Evolutionary conservation across 2,888 invertebrate species (phyloP).

Genomic region (Calliopum simillimum): DNA sequence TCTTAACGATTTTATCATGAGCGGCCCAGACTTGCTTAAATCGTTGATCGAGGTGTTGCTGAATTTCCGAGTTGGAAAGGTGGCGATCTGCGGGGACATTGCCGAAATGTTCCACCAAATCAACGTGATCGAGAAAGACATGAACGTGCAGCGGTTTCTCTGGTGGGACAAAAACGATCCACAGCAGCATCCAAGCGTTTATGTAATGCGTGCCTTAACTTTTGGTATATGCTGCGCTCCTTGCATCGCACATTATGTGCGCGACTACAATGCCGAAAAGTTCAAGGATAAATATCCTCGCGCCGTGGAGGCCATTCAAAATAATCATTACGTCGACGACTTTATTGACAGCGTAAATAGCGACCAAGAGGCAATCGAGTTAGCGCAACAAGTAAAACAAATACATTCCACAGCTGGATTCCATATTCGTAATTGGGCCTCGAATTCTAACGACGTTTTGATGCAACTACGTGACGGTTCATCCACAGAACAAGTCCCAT

Average conservation of each 20-base stretch:
- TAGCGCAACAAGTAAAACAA: conserved; percentile 24
- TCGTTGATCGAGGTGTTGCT: conserved; percentile 40
- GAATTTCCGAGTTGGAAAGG: conserved; percentile 38
- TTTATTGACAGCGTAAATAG: conserved; percentile 40
- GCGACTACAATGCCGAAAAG: conserved; percentile 26
- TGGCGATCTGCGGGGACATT: conserved; percentile 45
- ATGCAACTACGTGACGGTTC: not conserved
- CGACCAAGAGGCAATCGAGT: conserved; percentile 29
- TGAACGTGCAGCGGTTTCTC: conserved; percentile 41
- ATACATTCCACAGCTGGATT: conserved; percentile 27
- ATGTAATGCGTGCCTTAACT: conserved; percentile 44
- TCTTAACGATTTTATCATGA: conserved; percentile 53
- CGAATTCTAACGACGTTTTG: conserved; percentile 30
- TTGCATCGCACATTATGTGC: conserved; percentile 41
- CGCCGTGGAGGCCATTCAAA: conserved; percentile 48
- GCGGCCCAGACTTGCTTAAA: conserved; percentile 55
- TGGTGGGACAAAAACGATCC: conserved; percentile 45
- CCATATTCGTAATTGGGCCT: conserved; percentile 29
- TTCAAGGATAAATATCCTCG: conserved; percentile 41
- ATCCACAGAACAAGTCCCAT: conserved; percentile 6
- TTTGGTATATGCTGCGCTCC: conserved; percentile 41
- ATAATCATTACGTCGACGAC: conserved; percentile 54
- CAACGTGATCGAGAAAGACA: conserved; percentile 29
- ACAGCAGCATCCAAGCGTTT: conserved; percentile 40
- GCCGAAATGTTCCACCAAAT: conserved; percentile 45